phyloP scores from a whole-genome alignment of 2,113 vertebrate species.

The Pteropus alecto region DNA sequence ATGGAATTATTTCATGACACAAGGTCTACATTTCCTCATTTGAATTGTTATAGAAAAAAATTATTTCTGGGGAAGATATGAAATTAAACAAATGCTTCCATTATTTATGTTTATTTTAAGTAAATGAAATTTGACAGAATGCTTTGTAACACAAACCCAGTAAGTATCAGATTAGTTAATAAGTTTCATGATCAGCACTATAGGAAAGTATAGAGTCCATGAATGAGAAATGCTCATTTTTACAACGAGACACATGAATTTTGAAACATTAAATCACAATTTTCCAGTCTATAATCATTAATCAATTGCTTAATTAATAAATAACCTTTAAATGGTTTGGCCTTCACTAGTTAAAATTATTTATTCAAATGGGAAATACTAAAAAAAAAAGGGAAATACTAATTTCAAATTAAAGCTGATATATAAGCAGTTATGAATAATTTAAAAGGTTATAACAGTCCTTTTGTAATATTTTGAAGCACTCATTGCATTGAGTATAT shows the following conservation, averaged over 20 bases:
- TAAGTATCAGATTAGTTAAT: background rate
- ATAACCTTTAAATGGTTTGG: conserved; percentile 52
- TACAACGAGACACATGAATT: background rate
- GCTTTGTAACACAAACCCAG: conserved; percentile 2
- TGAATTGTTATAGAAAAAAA: conserved; percentile 24
- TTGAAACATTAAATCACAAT: conserved; percentile 13
- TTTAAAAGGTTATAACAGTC: conserved; percentile 37
- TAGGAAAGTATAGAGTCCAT: background rate
- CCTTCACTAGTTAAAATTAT: conserved; percentile 44
- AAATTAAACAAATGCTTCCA: conserved; percentile 40
- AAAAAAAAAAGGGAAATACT: background rate
- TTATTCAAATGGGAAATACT: conserved; percentile 57
- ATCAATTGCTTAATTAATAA: conserved; percentile 69
- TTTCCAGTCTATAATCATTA: conserved; percentile 42
- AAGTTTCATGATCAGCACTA: background rate
- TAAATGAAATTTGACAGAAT: conserved; percentile 55
- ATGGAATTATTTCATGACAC: background rate
- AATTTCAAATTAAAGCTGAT: conserved; percentile 48
- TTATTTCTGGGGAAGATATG: background rate
- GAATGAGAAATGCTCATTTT: conserved; percentile 39
- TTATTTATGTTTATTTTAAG: conserved; percentile 43
- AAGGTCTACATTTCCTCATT: background rate
- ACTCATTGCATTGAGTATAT: background rate
- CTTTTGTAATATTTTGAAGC: conserved; percentile 57
- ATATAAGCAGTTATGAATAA: conserved; percentile 42